phyloP scores from a whole-genome alignment of 2,113 vertebrate genomes.

The Zapornia atra region DNA sequence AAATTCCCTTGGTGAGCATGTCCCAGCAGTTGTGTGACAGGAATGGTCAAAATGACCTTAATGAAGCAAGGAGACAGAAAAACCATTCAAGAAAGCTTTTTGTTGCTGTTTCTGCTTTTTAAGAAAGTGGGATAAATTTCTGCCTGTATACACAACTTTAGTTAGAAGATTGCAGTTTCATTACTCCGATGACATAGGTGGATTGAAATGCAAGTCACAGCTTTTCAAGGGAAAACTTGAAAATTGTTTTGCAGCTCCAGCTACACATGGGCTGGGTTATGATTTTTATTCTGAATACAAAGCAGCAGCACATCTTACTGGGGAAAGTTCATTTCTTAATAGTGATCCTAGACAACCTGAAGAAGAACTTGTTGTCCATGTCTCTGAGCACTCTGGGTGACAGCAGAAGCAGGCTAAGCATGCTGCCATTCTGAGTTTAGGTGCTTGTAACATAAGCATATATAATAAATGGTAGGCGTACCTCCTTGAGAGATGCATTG shows the following conservation, averaged over 20 bases:
- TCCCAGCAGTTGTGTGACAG: background rate
- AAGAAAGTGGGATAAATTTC: background rate
- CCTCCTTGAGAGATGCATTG: background rate
- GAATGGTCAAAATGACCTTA: background rate
- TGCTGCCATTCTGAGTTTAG: background rate
- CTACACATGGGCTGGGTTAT: background rate
- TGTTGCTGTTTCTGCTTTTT: background rate
- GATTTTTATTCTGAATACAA: background rate
- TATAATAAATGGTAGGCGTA: background rate
- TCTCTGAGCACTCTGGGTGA: background rate
- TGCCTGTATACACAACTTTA: background rate
- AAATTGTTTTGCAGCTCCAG: background rate
- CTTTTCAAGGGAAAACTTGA: background rate
- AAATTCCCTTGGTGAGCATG: background rate
- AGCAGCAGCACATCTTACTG: background rate
- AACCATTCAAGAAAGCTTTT: background rate
- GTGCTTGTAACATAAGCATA: background rate
- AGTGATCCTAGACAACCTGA: background rate
- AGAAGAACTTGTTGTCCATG: rapidly evolving
- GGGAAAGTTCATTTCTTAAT: background rate
- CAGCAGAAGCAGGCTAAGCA: background rate
- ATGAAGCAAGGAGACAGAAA: background rate
- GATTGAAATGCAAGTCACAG: background rate
- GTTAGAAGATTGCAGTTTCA: background rate
- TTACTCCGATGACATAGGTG: background rate